These are phyloP conservation scores for Paralinhomoeus sp. DNA, from an alignment of 2,888 invertebrate genomes.

Conservation along the genomic window DNA sequence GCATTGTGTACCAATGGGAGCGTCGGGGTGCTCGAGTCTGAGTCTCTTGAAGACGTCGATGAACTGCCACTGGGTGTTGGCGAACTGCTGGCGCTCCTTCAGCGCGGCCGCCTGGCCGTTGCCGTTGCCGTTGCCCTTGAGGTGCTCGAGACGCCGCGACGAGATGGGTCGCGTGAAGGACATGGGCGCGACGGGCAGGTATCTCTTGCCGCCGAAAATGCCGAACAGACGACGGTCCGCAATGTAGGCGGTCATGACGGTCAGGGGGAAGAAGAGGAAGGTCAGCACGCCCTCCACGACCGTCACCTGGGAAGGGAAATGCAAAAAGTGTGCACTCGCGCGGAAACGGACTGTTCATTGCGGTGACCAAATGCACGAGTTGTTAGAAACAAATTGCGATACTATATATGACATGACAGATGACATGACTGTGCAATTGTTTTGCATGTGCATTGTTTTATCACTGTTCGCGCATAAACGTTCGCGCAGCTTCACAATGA, in stretches of 20 bases:
- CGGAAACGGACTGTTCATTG: constrained; percentile 44
- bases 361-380: constrained; percentile 21
- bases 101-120: too few relatives aligned
- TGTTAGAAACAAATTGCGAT: not conserved
- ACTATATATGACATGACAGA: constrained; percentile 29
- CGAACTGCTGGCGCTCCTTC: not conserved
- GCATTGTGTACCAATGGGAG: constrained; percentile 38
- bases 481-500: too few relatives aligned
- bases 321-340: not conserved
- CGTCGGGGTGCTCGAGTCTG: constrained; percentile 64
- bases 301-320: constrained; percentile 1
- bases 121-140: too few relatives aligned
- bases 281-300: constrained; percentile 43
- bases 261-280: constrained; percentile 80
- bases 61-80: constrained; percentile 41
- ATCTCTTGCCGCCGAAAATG: constrained; percentile 13
- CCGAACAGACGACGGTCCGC: constrained; percentile 47
- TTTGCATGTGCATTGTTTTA: too few relatives aligned
- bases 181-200: constrained; percentile 7
- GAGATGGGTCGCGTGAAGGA: too few relatives aligned
- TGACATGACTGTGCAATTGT: too few relatives aligned
- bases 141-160: too few relatives aligned
- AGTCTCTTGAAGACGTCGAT: constrained; percentile 64
- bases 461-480: too few relatives aligned
- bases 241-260: constrained; percentile 79